phyloP scores from a whole-genome alignment of 2,113 vertebrate species.

The Tyrannus savana region DNA sequence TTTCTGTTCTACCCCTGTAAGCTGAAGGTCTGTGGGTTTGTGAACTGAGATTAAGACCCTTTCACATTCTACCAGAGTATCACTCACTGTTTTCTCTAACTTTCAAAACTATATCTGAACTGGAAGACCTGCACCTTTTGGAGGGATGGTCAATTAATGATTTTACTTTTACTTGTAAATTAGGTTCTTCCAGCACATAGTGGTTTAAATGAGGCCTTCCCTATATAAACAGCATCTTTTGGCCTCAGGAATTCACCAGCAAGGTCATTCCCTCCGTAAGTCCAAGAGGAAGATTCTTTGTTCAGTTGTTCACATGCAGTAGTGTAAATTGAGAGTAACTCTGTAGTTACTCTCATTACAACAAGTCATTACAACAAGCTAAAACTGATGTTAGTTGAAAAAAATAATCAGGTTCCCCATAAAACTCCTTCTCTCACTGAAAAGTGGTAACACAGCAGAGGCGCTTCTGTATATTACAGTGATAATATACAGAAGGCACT shows the following conservation, averaged over 20 bases:
- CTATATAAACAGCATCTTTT: background rate
- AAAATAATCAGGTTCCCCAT: background rate
- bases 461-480: too few relatives aligned
- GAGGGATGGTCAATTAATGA: background rate
- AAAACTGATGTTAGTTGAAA: background rate
- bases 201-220: background rate
- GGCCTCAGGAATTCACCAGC: background rate
- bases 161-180: background rate
- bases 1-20: background rate
- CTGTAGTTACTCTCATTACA: too few relatives aligned
- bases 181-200: background rate
- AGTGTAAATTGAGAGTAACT: background rate
- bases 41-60: background rate
- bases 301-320: background rate
- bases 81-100: background rate
- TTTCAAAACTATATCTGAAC: background rate
- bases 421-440: background rate
- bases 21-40: background rate
- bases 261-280: background rate
- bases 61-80: background rate
- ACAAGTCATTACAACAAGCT: background rate
- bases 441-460: background rate
- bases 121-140: background rate
- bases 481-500: background rate
- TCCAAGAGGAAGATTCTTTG: background rate